A percentile compares a stretch with the other conserved stretches of the same genome.
These are phyloP conservation scores for Semnopithecus entellus DNA, from an alignment of 2,113 vertebrate genomes.

Conservation along the genomic window DNA sequence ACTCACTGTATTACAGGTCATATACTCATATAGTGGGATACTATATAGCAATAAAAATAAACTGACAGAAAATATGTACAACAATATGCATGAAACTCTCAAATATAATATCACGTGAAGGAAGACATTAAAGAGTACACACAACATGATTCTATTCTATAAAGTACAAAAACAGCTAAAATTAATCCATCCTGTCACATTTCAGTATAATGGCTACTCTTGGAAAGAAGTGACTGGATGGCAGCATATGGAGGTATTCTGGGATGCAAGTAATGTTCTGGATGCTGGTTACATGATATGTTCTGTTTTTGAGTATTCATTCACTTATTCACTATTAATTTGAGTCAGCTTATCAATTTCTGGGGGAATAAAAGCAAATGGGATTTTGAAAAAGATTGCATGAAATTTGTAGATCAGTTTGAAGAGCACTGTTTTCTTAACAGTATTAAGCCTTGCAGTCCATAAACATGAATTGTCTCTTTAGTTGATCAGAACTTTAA, in stretches of 20 bases:
- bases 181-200: not conserved
- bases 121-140: not conserved
- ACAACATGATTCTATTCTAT: not conserved
- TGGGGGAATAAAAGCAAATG: not conserved
- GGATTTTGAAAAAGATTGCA: not conserved
- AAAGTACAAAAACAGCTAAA: not conserved
- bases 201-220: not conserved
- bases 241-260: not conserved
- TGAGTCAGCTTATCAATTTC: not conserved
- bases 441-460: not conserved
- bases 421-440: not conserved
- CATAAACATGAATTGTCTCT: not conserved
- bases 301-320: not conserved
- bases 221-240: not conserved
- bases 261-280: not conserved
- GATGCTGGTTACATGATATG: not conserved
- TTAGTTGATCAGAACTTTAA: not conserved
- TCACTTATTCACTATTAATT: not conserved
- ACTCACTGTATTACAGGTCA: not conserved
- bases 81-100: not conserved
- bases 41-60: not conserved
- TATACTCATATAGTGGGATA: not conserved
- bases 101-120: not conserved
- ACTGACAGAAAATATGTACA: not conserved
- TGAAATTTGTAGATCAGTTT: not conserved